Base-by-base conservation (phyloP, 2,888 invertebrate genomes). In the Conomelus anceps region DNA sequence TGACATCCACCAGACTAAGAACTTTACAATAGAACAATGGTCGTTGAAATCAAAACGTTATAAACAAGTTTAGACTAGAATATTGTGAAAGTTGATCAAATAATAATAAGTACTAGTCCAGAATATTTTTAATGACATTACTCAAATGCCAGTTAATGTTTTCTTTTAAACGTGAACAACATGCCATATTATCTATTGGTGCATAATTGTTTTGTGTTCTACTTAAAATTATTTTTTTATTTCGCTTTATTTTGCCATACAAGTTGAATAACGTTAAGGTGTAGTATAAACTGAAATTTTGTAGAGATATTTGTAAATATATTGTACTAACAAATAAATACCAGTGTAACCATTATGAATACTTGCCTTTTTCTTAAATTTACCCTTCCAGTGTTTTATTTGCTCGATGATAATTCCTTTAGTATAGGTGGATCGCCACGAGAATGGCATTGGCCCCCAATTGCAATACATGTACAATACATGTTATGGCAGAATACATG, bases 241-340 rank as follows among this genome's bases (percentile, higher is more conserved):
- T 63, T 63, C 63, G 63, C 63, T 63, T 63, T 63, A 63, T 63
- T 63, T 63, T 63, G 63, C 63, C 63, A 63, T 63, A 63, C 63
- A 63, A 63, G 63, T 63, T 63, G 63, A 63, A 63, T 63, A 63
- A 63, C 63, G 63, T 63, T 63, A n/a, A 63, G 63, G 63, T 63
- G 63, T 63, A 63, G 63, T 63, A 63, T 63, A 63, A 63, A 63
- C 63, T 63, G 63, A 63, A 63, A 63, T 90, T 90, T 90, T 90
- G 90, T 91, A 91, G 91, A 91, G 91, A 90, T 89, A 91, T 91
- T 91, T 91, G 91, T 91, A 91, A 90, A 91, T 91, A 90, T 89
- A 91, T 90, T 84, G 88, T 91, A 91, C 91, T 91, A 91, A 91
- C 91, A 90, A 90, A 89, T 90, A 91, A 91, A 91, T 89, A 88